Base-by-base conservation (phyloP, 2,888 invertebrate genomes). In the Cybosia mesomella region DNA sequence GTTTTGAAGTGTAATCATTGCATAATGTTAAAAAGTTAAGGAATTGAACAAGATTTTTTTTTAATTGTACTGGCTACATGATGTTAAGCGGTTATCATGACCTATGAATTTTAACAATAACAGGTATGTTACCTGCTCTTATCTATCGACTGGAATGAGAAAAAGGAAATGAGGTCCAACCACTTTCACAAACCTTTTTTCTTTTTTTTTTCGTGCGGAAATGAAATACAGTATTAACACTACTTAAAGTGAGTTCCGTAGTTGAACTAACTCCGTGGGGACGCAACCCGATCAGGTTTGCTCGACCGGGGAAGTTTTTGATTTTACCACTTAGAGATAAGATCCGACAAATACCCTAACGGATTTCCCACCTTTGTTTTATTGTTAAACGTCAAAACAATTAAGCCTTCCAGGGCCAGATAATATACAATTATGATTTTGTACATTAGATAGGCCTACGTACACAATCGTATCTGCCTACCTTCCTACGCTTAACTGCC, bases 391-490 rank as follows among this genome's bases (percentile, higher is more conserved):
- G n/a, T 21, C 28, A 36, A 58, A 54, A 67, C 63, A 67, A 67
- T 59, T 54, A 64, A 21, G 22, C 62, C 58, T 53, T 57, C 49
- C 49, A 22, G 24, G 49, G 11, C 10, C 15, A 63, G 39, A 67
- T 63, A 64, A 67, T 67, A 59, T 59, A 67, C 67, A 67, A 67
- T 67, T 34, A 67, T 18, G 67, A 67, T 67, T 55, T 1, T 64
- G 1, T 18, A 36, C 36, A 39, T 10, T 55, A 64, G 55, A 64
- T 57, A 55, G 55, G 39, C 64, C 55, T 57, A 55, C 59, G 18
- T 49, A 22, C 58, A 62, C 61, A 62, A 32, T 21, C 15, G 61
- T 13, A 18, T 61, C 55, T 55, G 28, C 32, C 58, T 58, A 32
- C 32, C 58, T 58, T 58, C 58, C 28, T 58, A 58, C 58, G 58